A percentile compares a stretch with the other conserved stretches of the same genome.
Evolutionary conservation across 2,888 invertebrate genomes (phyloP).

Genomic region (Chymomyza caudatula): DNA sequence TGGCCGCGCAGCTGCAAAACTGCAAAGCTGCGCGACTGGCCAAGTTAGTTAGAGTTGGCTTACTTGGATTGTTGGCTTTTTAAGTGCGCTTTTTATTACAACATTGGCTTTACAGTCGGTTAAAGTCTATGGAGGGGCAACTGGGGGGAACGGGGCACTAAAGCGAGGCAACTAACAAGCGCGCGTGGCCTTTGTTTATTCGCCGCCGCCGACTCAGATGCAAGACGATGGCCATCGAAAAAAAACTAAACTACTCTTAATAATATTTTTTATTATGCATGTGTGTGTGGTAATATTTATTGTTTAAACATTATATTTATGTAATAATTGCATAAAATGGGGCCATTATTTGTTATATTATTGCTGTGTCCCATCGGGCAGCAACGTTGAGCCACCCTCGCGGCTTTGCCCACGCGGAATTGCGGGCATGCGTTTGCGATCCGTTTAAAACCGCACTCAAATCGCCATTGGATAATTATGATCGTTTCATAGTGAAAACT

Average conservation of each 20-base stretch:
- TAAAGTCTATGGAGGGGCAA: slow-evolving; percentile 4
- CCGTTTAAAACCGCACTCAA: too few relatives aligned
- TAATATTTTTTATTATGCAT: too few relatives aligned
- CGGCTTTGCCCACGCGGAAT: not conserved
- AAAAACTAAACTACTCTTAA: too few relatives aligned
- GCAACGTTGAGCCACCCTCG: not conserved
- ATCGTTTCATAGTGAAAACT: too few relatives aligned
- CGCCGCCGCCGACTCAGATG: slow-evolving; percentile 51
- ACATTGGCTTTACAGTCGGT: slow-evolving; percentile 31
- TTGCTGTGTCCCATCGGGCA: slow-evolving; percentile 26
- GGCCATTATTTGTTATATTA: slow-evolving; percentile 69
- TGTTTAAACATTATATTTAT: slow-evolving; percentile 67
- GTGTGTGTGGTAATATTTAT: slow-evolving; percentile 46
- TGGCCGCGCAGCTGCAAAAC: too few relatives aligned
- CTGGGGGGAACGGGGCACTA: not conserved
- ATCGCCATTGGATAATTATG: too few relatives aligned
- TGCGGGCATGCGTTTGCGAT: not conserved
- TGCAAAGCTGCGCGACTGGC: too few relatives aligned
- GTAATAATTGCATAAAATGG: slow-evolving; percentile 69
- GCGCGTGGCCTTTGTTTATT: slow-evolving; percentile 52
- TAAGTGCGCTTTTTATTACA: slow-evolving; percentile 15
- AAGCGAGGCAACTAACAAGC: slow-evolving; percentile 16
- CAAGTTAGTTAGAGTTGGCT: not conserved
- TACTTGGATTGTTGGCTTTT: not conserved
- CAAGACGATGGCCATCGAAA: too few relatives aligned